These are phyloP conservation scores for Biston betularia DNA, from an alignment of 2,888 invertebrate species.

Conservation along the genomic window DNA sequence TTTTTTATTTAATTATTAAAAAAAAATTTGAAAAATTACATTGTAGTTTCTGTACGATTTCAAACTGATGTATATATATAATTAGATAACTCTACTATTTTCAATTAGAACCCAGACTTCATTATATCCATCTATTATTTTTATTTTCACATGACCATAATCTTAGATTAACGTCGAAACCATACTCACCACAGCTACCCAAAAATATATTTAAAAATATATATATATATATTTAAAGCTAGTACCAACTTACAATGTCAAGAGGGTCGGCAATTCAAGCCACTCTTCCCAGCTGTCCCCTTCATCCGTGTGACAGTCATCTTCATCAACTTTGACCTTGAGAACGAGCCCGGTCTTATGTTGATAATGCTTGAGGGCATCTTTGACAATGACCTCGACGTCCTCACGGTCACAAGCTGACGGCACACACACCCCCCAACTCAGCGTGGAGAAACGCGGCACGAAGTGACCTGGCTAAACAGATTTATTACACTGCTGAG, in stretches of 20 bases:
- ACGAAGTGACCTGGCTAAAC: conserved; percentile 90
- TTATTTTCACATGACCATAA: too few relatives aligned
- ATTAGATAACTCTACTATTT: too few relatives aligned
- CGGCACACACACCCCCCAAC: conserved; percentile 90
- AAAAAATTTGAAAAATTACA: too few relatives aligned
- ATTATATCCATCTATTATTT: too few relatives aligned
- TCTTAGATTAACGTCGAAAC: too few relatives aligned
- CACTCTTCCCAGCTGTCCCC: conserved; percentile 68
- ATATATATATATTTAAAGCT: neutral
- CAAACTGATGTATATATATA: too few relatives aligned
- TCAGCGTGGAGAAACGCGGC: conserved; percentile 89
- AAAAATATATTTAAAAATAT: neutral
- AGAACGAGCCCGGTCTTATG: conserved; percentile 87
- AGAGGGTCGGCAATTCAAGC: conserved; percentile 70
- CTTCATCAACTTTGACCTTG: conserved; percentile 87
- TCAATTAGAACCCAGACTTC: too few relatives aligned
- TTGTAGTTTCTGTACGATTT: too few relatives aligned
- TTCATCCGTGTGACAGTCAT: conserved; percentile 86
- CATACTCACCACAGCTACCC: too few relatives aligned
- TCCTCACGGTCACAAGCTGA: conserved; percentile 87
- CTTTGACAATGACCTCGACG: conserved; percentile 85
- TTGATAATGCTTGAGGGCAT: conserved; percentile 86
- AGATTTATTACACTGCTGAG: conserved; percentile 51
- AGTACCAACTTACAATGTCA: conserved; percentile 71
- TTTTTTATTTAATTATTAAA: too few relatives aligned